Evolutionary conservation across 1,140 invertebrate genomes (phyloP).

Genomic region (Heliconius nattereri): DNA sequence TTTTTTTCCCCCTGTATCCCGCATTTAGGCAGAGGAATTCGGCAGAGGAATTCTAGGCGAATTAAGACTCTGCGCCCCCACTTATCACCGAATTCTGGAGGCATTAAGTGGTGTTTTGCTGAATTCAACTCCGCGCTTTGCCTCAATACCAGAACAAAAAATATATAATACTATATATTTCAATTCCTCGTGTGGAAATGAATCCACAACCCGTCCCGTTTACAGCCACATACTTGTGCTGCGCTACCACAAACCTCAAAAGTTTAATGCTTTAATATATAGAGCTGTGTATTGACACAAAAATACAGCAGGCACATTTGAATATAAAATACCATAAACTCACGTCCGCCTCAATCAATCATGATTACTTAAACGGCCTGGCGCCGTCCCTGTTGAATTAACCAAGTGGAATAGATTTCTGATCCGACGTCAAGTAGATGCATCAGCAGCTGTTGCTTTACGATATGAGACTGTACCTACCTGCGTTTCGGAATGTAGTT

Average conservation of each 20-base stretch:
- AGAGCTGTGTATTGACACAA: neutral
- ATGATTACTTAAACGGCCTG: constrained; percentile 38
- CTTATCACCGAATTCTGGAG: too few species aligned
- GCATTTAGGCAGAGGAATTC: too few species aligned
- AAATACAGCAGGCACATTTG: constrained; percentile 50
- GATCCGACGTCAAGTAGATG: constrained; percentile 18
- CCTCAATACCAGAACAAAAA: too few species aligned
- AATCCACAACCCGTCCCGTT: too few species aligned
- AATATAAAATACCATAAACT: constrained; percentile 27
- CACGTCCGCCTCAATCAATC: constrained; percentile 34
- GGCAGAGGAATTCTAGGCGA: too few species aligned
- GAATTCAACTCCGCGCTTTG: too few species aligned
- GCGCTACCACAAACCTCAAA: neutral
- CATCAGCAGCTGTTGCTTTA: constrained; percentile 28
- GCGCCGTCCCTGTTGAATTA: constrained; percentile 29
- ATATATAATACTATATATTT: too few species aligned
- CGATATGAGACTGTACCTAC: constrained; percentile 13
- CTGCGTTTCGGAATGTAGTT: neutral
- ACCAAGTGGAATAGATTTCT: constrained; percentile 32
- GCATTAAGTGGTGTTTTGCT: too few species aligned
- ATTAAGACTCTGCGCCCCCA: too few species aligned
- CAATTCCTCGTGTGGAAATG: too few species aligned
- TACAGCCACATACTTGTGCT: too few species aligned
- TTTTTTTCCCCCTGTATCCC: too few species aligned
- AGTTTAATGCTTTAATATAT: neutral